Conservation (phyloP, 2,888 invertebrate genomes). For the Tinea trinotella region DNA sequence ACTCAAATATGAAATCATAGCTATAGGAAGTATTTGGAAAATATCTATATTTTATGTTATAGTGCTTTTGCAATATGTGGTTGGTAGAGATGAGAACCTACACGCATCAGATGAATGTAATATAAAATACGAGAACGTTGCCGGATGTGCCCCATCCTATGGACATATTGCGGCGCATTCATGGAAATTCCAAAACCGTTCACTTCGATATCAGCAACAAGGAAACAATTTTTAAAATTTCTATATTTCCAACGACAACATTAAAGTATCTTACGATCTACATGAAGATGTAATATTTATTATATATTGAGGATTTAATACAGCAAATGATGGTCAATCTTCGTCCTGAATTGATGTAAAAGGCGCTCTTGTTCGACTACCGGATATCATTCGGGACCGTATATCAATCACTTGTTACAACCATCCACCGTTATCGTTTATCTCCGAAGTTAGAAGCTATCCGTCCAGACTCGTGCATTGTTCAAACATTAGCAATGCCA, state of each 20-base stretch:
- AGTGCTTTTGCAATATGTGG: slow-evolving; percentile 7
- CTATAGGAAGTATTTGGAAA: neutral
- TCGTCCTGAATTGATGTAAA: neutral
- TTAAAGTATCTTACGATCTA: neutral
- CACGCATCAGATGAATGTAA: slow-evolving; percentile 22
- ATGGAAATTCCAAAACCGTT: slow-evolving; percentile 21
- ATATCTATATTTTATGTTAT: neutral
- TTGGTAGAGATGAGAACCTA: slow-evolving; percentile 1
- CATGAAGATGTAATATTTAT: no score
- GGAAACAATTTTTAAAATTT: slow-evolving; percentile 20
- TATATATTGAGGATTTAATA: neutral
- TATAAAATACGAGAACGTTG: slow-evolving; percentile 21
- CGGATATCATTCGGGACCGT: slow-evolving; percentile 57
- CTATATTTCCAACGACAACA: slow-evolving; percentile 7
- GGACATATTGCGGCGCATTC: slow-evolving; percentile 23
- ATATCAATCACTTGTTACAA: slow-evolving; percentile 71
- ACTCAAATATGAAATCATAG: neutral
- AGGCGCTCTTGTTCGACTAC: slow-evolving; percentile 1
- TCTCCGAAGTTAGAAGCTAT: slow-evolving; percentile 65
- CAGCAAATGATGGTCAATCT: neutral
- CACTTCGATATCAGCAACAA: slow-evolving; percentile 20
- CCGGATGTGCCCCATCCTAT: slow-evolving; percentile 21
- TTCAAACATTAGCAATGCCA: slow-evolving; percentile 61
- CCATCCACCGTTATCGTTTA: slow-evolving; percentile 66
- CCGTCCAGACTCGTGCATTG: slow-evolving; percentile 69